These are phyloP conservation scores for Calephelis perditalis DNA, from an alignment of 2,888 invertebrate genomes.

Conservation along the genomic window DNA sequence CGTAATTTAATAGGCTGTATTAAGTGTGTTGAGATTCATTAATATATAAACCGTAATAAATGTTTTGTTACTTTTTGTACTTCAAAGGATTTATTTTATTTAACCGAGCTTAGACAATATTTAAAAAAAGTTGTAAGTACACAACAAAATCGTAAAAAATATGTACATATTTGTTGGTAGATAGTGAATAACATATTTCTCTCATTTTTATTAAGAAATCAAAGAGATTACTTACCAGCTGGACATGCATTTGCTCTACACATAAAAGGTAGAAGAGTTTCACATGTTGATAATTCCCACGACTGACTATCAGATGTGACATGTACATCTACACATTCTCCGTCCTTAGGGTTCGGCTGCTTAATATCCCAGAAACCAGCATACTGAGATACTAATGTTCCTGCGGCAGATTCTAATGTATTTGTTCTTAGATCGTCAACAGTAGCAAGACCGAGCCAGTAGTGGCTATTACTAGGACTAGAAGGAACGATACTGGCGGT, in stretches of 20 bases:
- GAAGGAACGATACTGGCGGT: slow-evolving; percentile 87
- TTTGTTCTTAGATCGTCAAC: slow-evolving; percentile 95
- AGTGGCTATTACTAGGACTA: slow-evolving; percentile 84
- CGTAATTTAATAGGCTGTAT: too few species aligned
- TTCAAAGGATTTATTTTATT: too few species aligned
- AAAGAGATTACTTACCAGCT: slow-evolving; percentile 73
- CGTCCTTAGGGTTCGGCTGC: slow-evolving; percentile 91
- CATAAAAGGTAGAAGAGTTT: slow-evolving; percentile 95
- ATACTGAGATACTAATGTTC: slow-evolving; percentile 93
- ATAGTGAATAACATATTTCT: too few species aligned
- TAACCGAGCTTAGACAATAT: too few species aligned
- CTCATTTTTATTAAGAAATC: too few species aligned
- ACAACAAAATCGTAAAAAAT: too few species aligned
- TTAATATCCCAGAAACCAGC: slow-evolving; percentile 95
- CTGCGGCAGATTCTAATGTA: slow-evolving; percentile 95
- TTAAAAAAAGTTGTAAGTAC: too few species aligned
- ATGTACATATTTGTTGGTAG: too few species aligned
- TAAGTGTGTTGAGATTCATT: too few species aligned
- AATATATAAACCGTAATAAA: too few species aligned
- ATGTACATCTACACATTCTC: slow-evolving; percentile 93
- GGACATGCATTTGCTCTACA: slow-evolving; percentile 95
- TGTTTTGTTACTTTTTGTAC: too few species aligned
- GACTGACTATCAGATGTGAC: slow-evolving; percentile 86
- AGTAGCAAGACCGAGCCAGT: slow-evolving; percentile 94
- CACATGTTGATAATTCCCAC: slow-evolving; percentile 97